Evolutionary conservation across 2,113 vertebrate genomes (phyloP).

Genomic region (Coptodon bakossiorum): DNA sequence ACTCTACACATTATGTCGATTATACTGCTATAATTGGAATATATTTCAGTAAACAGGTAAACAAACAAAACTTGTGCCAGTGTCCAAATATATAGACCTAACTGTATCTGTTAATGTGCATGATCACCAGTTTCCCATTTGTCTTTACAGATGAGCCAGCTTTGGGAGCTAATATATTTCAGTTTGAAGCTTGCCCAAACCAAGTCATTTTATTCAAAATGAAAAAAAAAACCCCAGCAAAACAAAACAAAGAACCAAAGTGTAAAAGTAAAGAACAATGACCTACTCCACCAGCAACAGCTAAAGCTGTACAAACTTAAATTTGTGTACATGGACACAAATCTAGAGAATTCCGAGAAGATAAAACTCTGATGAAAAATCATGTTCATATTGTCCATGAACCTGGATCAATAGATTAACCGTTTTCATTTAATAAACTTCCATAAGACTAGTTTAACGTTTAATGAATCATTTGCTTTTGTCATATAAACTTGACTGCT

Average conservation of each 20-base stretch:
- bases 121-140: neutral
- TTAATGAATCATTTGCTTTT: neutral
- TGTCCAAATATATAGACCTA: neutral
- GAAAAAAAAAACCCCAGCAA: rapidly evolving
- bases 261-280: neutral
- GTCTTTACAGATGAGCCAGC: neutral
- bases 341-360: rapidly evolving
- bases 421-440: neutral
- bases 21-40: neutral
- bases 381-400: neutral
- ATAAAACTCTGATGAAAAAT: neutral
- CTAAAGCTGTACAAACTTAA: neutral
- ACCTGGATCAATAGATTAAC: neutral
- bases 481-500: neutral
- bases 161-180: neutral
- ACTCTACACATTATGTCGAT: neutral
- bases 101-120: neutral
- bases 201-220: neutral
- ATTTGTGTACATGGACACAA: neutral
- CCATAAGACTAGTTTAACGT: neutral
- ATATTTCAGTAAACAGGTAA: neutral
- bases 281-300: neutral
- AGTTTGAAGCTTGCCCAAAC: neutral
- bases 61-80: neutral
- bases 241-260: neutral